Evolutionary conservation across 2,113 vertebrate genomes (phyloP).

Genomic region (Cottus gobio): DNA sequence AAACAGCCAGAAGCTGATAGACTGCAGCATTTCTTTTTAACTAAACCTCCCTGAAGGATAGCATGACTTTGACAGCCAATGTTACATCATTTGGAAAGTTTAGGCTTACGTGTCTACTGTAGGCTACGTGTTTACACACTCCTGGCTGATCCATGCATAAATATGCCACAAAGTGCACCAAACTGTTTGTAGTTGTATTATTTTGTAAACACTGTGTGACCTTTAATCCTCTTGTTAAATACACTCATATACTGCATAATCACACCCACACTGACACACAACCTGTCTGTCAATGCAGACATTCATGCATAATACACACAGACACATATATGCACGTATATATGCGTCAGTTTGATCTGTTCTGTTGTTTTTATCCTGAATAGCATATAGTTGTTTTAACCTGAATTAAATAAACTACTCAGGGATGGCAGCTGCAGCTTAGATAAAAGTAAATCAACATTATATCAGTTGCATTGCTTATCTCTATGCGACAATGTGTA

Average conservation of each 20-base stretch:
- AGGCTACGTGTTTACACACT: neutral
- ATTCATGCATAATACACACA: neutral
- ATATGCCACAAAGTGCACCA: too few species aligned
- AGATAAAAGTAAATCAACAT: neutral
- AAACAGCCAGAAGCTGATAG: constrained; percentile 34
- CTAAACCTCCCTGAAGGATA: constrained; percentile 1
- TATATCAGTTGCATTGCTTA: neutral
- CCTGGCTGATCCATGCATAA: neutral
- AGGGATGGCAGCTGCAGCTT: neutral
- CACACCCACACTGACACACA: neutral
- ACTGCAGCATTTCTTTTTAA: neutral
- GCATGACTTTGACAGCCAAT: constrained; percentile 5
- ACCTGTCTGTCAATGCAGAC: neutral
- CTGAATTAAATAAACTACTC: neutral
- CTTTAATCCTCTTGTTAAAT: neutral
- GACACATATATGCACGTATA: too few species aligned
- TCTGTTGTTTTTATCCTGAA: neutral
- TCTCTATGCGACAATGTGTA: neutral
- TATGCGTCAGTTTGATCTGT: neutral
- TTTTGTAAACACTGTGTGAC: neutral
- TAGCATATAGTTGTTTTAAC: neutral
- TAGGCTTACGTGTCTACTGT: neutral
- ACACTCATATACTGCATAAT: neutral
- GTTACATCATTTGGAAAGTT: constrained; percentile 12
- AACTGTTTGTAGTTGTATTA: neutral